phyloP scores from a whole-genome alignment of 2,888 invertebrate species.

The Augiades crinisus region DNA sequence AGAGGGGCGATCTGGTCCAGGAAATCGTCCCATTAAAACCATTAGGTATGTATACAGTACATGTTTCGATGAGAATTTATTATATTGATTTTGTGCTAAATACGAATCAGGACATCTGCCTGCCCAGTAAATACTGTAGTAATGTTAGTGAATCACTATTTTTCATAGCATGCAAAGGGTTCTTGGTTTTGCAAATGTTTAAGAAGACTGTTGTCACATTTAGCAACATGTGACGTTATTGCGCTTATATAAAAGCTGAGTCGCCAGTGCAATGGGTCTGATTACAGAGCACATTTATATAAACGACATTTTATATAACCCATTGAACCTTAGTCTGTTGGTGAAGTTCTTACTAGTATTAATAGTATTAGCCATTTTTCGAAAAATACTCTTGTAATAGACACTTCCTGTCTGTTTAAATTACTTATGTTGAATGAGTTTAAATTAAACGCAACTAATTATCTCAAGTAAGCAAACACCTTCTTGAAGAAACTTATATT shows the following conservation, averaged over 20 bases:
- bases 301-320: conserved; percentile 2
- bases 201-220: neutral
- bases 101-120: conserved; percentile 6
- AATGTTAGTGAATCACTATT: neutral
- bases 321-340: neutral
- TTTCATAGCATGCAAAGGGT: neutral
- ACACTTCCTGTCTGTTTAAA: too few relatives aligned
- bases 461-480: too few relatives aligned
- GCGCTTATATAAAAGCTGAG: conserved; percentile 22
- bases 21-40: conserved; percentile 82
- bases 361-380: neutral
- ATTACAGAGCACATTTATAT: conserved; percentile 2
- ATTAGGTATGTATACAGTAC: conserved; percentile 57
- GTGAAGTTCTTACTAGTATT: neutral
- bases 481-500: too few relatives aligned
- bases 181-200: neutral
- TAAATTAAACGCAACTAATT: too few relatives aligned
- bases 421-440: too few relatives aligned
- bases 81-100: conserved; percentile 51
- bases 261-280: conserved; percentile 11
- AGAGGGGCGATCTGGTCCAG: conserved; percentile 84
- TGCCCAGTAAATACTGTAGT: neutral
- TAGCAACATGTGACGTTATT: conserved; percentile 23
- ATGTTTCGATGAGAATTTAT: conserved; percentile 36
- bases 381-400: too few relatives aligned